These are phyloP conservation scores for Enhydra lutris DNA, from an alignment of 2,113 vertebrate genomes.

Conservation along the genomic window DNA sequence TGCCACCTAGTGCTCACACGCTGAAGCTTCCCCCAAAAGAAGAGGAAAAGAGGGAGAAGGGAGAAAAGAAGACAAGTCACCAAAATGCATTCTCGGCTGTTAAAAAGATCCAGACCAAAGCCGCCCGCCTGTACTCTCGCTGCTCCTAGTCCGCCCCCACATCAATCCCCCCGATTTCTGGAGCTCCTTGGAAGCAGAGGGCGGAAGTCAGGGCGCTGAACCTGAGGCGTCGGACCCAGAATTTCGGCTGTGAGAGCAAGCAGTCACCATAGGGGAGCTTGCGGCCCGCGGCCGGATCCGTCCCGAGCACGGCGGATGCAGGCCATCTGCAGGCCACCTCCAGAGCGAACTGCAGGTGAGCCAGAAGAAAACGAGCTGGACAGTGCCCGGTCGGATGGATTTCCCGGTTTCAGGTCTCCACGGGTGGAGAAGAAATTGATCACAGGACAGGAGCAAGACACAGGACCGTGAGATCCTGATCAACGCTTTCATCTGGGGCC, in stretches of 20 bases:
- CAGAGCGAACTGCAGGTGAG: rapidly evolving
- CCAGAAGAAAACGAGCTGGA: rapidly evolving
- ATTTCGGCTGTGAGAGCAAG: rapidly evolving
- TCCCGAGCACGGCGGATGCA: rapidly evolving
- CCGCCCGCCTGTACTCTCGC: too few relatives aligned
- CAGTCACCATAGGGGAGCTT: rapidly evolving
- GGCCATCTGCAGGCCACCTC: neutral
- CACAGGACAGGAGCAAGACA: rapidly evolving
- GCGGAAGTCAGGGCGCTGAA: too few relatives aligned
- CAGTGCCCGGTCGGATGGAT: rapidly evolving
- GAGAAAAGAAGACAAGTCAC: neutral
- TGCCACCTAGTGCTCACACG: neutral
- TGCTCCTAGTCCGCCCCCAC: rapidly evolving
- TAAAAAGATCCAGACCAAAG: too few relatives aligned
- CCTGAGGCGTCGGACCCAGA: neutral
- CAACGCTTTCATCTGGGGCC: neutral
- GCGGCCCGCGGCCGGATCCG: rapidly evolving
- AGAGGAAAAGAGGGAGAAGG: neutral
- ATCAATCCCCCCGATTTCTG: rapidly evolving
- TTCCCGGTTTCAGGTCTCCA: neutral
- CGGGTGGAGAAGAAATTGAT: rapidly evolving
- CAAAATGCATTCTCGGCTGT: rapidly evolving
- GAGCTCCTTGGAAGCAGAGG: neutral
- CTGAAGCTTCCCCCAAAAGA: neutral
- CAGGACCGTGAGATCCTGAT: rapidly evolving